These are phyloP conservation scores for Phalloptychus januarius DNA, from an alignment of 2,797 vertebrate species.

Conservation along the genomic window DNA sequence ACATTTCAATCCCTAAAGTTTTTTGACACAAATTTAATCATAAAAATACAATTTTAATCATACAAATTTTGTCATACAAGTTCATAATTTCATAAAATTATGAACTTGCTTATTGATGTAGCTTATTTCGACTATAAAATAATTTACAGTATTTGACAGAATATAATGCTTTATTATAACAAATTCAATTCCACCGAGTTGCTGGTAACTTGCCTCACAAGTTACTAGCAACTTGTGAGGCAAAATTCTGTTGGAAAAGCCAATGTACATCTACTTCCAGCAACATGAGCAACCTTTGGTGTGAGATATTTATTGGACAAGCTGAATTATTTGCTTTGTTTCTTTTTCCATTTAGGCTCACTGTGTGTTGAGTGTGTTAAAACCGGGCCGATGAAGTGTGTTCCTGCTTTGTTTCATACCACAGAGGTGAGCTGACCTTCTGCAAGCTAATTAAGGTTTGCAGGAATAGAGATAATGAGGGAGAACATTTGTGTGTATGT, in stretches of 20 bases:
- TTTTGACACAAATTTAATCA: too few species aligned
- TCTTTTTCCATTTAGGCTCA: not conserved
- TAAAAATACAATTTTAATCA: too few species aligned
- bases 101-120: too few species aligned
- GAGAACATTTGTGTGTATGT: conserved; percentile 15
- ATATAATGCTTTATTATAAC: not conserved
- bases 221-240: not conserved
- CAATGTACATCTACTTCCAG: not conserved
- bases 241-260: not conserved
- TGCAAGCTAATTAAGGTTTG: conserved; percentile 63
- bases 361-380: conserved; percentile 15
- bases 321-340: not conserved
- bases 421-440: conserved; percentile 65
- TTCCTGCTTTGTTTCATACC: conserved; percentile 55
- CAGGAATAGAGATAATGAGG: conserved; percentile 57
- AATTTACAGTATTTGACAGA: too few species aligned
- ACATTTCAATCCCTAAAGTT: too few species aligned
- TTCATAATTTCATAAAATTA: too few species aligned
- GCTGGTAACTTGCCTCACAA: too few species aligned
- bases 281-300: not conserved
- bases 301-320: not conserved
- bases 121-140: too few species aligned
- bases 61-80: too few species aligned
- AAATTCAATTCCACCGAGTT: not conserved
- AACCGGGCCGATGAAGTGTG: conserved; percentile 39